These are phyloP conservation scores for Euwallacea similis DNA, from an alignment of 1,140 invertebrate genomes.

Conservation along the genomic window DNA sequence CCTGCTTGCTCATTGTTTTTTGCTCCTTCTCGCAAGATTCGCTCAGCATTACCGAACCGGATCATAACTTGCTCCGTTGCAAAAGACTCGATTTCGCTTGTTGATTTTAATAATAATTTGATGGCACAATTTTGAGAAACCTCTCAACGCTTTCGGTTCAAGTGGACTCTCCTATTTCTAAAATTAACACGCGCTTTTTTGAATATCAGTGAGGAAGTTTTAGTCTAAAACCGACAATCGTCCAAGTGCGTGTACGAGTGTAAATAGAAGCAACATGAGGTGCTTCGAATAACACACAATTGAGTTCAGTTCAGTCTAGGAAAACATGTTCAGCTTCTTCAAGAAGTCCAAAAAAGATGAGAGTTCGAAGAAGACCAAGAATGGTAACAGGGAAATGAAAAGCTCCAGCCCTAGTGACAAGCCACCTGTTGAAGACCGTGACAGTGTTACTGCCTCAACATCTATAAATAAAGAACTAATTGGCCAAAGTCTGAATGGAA, in stretches of 20 bases:
- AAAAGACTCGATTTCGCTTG: background rate
- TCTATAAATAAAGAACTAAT: background rate
- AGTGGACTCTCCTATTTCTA: constrained; percentile 25
- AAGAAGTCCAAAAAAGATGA: constrained; percentile 46
- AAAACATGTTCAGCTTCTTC: constrained; percentile 51
- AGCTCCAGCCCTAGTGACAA: constrained; percentile 3
- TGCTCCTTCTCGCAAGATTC: constrained; percentile 13
- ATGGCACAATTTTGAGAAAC: constrained; percentile 18
- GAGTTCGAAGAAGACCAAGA: constrained; percentile 20
- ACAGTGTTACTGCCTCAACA: background rate
- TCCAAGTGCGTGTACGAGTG: constrained; percentile 26
- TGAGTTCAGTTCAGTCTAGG: background rate
- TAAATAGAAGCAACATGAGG: background rate
- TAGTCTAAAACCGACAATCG: constrained; percentile 34
- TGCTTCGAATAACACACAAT: background rate
- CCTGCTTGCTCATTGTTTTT: constrained; percentile 13
- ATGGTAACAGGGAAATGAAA: background rate
- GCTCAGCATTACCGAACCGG: background rate
- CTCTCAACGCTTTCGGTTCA: constrained; percentile 16
- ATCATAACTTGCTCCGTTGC: background rate
- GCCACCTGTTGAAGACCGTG: background rate
- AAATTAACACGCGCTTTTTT: constrained; percentile 31
- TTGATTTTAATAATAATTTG: background rate
- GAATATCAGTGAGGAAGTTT: constrained; percentile 31
- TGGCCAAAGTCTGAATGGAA: background rate